Evolutionary conservation across 1,140 invertebrate species (phyloP).

Genomic region (Lucilia cuprina): DNA sequence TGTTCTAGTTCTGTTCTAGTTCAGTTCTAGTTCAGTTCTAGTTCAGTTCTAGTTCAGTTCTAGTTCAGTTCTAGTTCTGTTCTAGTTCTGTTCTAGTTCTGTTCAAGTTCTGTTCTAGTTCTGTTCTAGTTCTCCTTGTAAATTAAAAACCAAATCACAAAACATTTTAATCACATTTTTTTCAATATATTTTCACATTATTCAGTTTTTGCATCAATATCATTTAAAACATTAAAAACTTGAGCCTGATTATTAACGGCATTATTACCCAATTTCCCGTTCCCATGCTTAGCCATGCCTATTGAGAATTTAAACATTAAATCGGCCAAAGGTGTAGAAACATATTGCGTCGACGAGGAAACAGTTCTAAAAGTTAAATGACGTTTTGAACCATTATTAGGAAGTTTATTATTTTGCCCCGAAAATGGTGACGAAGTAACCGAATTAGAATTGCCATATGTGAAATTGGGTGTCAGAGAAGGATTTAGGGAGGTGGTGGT

Average conservation of each 20-base stretch:
- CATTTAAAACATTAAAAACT: background rate
- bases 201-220: background rate
- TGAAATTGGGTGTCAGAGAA: background rate
- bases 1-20: no score
- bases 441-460: background rate
- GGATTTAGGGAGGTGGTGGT: background rate
- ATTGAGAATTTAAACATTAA: constrained; percentile 59
- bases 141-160: no score
- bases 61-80: no score
- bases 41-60: no score
- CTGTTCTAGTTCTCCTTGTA: no score
- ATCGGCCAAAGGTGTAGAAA: constrained; percentile 55
- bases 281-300: constrained; percentile 49
- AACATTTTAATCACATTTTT: background rate
- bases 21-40: no score
- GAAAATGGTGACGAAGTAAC: background rate
- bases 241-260: background rate
- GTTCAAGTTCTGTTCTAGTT: no score
- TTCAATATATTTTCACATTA: background rate
- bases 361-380: constrained; percentile 56
- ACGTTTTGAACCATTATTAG: constrained; percentile 45
- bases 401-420: constrained; percentile 10
- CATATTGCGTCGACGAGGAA: constrained; percentile 54
- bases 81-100: no score
- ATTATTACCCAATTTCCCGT: background rate